Evolutionary conservation across 1,140 invertebrate genomes (phyloP).

Genomic region (Drosophila sproati): DNA sequence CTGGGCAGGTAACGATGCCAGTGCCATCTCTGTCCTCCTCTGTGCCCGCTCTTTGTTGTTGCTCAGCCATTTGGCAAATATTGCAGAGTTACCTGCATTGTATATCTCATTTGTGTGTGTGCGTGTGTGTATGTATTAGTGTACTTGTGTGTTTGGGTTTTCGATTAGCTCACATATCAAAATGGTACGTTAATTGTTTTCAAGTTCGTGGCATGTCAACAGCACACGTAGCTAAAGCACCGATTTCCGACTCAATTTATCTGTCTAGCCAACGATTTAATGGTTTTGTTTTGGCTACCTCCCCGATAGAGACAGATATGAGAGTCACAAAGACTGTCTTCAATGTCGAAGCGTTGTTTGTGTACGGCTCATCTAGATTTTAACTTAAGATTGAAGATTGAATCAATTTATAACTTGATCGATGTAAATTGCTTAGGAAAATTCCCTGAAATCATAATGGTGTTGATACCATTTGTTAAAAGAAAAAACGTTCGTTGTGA

Average conservation of each 20-base stretch:
- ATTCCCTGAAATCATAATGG: not conserved
- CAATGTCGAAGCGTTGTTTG: not conserved
- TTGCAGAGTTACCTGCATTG: constrained; percentile 24
- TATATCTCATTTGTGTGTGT: not conserved
- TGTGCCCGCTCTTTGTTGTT: constrained; percentile 2
- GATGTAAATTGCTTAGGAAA: not conserved
- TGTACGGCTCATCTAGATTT: not conserved
- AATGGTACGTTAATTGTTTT: constrained; percentile 52
- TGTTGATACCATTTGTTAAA: not conserved
- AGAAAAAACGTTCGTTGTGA: no score
- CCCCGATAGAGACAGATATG: constrained; percentile 13
- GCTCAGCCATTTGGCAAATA: constrained; percentile 37
- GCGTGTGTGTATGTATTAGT: not conserved
- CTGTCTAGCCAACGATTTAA: constrained; percentile 47
- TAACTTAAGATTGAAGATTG: not conserved
- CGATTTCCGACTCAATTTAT: constrained; percentile 50
- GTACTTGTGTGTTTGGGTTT: constrained; percentile 31
- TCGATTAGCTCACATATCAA: constrained; percentile 51
- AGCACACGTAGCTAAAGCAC: constrained; percentile 28
- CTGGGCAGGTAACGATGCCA: constrained; percentile 12
- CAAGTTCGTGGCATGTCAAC: constrained; percentile 52
- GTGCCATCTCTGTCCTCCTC: constrained; percentile 1
- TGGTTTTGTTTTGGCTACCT: constrained; percentile 31
- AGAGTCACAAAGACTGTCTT: constrained; percentile 9
- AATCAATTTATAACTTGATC: not conserved